Evolutionary conservation across 1,140 invertebrate species (phyloP).

Genomic region (Acromyrmex charruanus): DNA sequence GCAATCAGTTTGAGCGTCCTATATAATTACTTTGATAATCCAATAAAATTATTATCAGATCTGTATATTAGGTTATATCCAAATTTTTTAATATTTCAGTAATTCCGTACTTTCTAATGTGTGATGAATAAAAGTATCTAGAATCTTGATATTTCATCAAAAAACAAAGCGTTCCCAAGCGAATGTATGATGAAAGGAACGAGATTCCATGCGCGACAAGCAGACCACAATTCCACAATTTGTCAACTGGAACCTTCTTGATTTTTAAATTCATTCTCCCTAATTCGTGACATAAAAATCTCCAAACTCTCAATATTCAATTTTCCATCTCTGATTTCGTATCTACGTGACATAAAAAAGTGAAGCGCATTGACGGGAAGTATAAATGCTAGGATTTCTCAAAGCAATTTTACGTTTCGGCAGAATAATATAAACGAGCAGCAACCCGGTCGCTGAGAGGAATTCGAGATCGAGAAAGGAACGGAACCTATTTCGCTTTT

Average conservation of each 20-base stretch:
- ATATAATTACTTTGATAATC: too few relatives aligned
- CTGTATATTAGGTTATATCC: too few relatives aligned
- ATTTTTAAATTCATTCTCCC: not conserved
- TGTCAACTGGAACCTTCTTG: not conserved
- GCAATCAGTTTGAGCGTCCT: too few relatives aligned
- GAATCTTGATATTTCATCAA: not conserved
- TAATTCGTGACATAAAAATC: not conserved
- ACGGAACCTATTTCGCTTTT: conserved; percentile 24
- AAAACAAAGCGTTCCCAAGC: not conserved
- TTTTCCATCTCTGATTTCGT: not conserved
- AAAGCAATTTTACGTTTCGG: conserved; percentile 25
- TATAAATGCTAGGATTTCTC: not conserved
- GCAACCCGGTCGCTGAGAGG: not conserved
- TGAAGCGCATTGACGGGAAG: not conserved
- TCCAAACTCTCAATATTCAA: not conserved
- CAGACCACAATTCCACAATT: conserved; percentile 5
- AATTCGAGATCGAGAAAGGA: conserved; percentile 36
- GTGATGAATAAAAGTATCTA: not conserved
- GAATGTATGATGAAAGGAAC: not conserved
- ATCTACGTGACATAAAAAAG: not conserved
- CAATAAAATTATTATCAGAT: too few relatives aligned
- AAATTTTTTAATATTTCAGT: too few relatives aligned
- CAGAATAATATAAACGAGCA: conserved; percentile 22
- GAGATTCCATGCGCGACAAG: not conserved
- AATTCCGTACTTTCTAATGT: too few relatives aligned